Evolutionary conservation across 2,113 vertebrate species (phyloP), one percentile per base, ranked within the genome.

Genomic region (Phrynocephalus versicolor): DNA sequence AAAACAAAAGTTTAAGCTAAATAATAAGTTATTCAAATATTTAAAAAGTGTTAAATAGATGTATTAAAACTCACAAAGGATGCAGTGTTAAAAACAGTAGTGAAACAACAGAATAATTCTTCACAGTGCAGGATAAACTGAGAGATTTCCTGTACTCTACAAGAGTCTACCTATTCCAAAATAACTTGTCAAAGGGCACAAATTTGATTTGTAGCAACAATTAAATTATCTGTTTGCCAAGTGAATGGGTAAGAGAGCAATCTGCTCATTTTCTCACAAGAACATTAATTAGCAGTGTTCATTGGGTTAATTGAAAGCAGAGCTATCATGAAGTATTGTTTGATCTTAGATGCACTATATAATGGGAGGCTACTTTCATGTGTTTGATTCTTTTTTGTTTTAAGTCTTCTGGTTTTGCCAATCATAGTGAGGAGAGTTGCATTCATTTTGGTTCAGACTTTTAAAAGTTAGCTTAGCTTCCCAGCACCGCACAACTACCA

Each of bases 151-250:
- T 27, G 64, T 65, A 80, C 25, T 73, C 41, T 21, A 73, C n/a
- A 55, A 64, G 64, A 80, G 58, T 30, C 57, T 64, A 4, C 67
- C 73, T 80, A 80, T 73, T 85, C 39, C 73, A 58, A 80, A n/a
- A 85, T 64, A 80, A 64, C 23, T 62, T 80, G 77, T 51, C 37
- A 80, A 62, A 73, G 30, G 57, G n/a, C n/a, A 51, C 27, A 79
- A 7, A 62, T 62, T 72, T 72, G 55, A 60, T 72, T 51, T 73
- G 74, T 85, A 70, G 62, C 51, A 79, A 12, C 7, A 19, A 51
- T 62, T 85, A 67, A 73, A n/a, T 55, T 85, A 30, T 73, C 30
- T 78, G 12, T 85, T 72, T 77, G 62, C n/a, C 58, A 73, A 62
- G 58, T 30, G n/a, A 30, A 79, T 73, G 30, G 25, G 37, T 64